A percentile compares a stretch with the other conserved stretches of the same genome.
Evolutionary conservation across 2,113 vertebrate genomes (phyloP).

Genomic region (Periophthalmus modestus): DNA sequence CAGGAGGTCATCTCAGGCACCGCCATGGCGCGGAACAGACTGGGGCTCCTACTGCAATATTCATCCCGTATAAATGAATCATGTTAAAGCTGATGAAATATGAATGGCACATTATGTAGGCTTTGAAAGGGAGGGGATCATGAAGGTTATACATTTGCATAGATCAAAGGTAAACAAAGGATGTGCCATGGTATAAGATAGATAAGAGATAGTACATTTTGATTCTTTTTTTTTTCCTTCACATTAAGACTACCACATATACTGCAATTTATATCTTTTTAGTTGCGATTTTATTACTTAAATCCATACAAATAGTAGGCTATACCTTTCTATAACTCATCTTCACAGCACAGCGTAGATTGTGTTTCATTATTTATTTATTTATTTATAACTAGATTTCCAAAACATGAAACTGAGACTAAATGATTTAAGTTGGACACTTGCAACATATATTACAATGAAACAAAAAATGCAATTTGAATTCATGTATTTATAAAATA

Average conservation of each 20-base stretch:
- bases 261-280: neutral
- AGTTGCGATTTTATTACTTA: too few species aligned
- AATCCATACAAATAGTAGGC: too few species aligned
- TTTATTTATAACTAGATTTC: too few species aligned
- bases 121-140: conserved; percentile 1
- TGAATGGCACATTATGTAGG: conserved; percentile 36
- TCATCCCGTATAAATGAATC: conserved; percentile 66
- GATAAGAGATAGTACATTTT: neutral
- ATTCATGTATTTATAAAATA: too few species aligned
- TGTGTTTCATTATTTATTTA: too few species aligned
- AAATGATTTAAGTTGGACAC: too few species aligned
- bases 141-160: neutral
- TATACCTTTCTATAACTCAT: too few species aligned
- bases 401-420: too few species aligned
- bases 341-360: too few species aligned
- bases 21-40: conserved; percentile 57
- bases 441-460: too few species aligned
- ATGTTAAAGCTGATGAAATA: conserved; percentile 53
- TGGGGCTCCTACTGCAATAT: conserved; percentile 66
- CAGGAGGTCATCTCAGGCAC: conserved; percentile 12
- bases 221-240: neutral
- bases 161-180: conserved; percentile 1
- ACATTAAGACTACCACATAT: neutral
- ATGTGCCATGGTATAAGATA: neutral
- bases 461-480: too few species aligned